phyloP scores from a whole-genome alignment of 2,888 invertebrate species.

The Macrosiphum euphorbiae region DNA sequence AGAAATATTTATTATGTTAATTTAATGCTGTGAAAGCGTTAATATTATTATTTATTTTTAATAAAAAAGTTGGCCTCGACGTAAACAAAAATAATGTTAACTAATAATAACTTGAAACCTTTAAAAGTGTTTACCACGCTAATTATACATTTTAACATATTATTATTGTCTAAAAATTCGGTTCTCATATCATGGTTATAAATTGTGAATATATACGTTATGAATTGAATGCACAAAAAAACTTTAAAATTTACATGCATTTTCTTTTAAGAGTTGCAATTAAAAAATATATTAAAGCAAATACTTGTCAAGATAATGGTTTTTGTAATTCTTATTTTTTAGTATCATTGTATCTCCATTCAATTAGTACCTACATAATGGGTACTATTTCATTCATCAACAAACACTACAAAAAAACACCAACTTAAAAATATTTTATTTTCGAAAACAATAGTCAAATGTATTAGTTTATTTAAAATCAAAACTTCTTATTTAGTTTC shows the following conservation, averaged over 20 bases:
- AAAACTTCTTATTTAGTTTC: background rate
- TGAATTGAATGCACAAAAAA: background rate
- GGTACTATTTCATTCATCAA: background rate
- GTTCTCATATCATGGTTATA: background rate
- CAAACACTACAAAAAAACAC: background rate
- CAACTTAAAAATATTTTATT: background rate
- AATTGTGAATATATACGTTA: background rate
- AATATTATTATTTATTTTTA: constrained; percentile 7
- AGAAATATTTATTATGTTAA: background rate
- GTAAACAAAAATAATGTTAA: background rate
- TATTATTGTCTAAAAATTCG: background rate
- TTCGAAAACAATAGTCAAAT: background rate
- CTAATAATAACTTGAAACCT: constrained; percentile 23
- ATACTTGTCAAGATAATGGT: background rate
- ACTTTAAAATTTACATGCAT: background rate
- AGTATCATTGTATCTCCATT: background rate
- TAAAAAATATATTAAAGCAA: background rate
- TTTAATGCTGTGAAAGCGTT: background rate
- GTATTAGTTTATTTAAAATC: background rate
- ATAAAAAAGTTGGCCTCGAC: constrained; percentile 26
- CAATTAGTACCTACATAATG: background rate
- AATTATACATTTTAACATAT: background rate
- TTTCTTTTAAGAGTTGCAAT: background rate
- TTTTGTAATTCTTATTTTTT: background rate
- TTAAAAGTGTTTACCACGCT: background rate